Evolutionary conservation across 2,797 vertebrate genomes (phyloP).

Genomic region (Clangula hyemalis): DNA sequence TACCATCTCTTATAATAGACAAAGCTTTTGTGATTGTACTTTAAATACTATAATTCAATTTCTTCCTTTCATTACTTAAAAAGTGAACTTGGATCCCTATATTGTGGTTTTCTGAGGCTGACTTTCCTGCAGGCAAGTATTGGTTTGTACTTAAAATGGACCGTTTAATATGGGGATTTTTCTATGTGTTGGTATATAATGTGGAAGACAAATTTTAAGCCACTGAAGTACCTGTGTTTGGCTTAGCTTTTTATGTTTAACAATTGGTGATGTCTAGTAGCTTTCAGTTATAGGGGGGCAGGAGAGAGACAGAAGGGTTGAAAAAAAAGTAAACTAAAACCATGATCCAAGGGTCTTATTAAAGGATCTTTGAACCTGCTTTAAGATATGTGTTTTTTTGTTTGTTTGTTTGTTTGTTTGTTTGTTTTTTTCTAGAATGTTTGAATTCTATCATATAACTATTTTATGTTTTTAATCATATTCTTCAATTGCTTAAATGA

Average conservation of each 20-base stretch:
- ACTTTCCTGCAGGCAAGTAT: background rate
- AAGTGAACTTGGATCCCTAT: background rate
- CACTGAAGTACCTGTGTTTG: background rate
- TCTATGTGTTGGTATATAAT: background rate
- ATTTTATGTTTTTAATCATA: slow-evolving; percentile 31
- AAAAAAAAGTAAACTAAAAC: background rate
- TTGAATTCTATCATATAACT: slow-evolving; percentile 1
- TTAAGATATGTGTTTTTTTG: background rate
- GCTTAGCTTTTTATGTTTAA: background rate
- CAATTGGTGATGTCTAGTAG: background rate
- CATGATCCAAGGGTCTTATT: background rate
- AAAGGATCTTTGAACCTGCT: background rate
- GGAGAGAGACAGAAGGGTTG: background rate
- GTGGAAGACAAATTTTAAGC: background rate
- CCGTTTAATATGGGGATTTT: background rate
- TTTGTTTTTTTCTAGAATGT: background rate
- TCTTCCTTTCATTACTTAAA: background rate
- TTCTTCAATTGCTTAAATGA: slow-evolving; percentile 6
- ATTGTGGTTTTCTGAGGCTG: background rate
- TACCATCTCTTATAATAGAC: background rate
- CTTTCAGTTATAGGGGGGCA: background rate
- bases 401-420: no score
- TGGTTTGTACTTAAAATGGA: background rate
- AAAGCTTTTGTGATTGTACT: background rate
- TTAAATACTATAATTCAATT: background rate